Base-by-base conservation (phyloP, 2,113 vertebrate species). In the Ctenomys sociabilis region DNA sequence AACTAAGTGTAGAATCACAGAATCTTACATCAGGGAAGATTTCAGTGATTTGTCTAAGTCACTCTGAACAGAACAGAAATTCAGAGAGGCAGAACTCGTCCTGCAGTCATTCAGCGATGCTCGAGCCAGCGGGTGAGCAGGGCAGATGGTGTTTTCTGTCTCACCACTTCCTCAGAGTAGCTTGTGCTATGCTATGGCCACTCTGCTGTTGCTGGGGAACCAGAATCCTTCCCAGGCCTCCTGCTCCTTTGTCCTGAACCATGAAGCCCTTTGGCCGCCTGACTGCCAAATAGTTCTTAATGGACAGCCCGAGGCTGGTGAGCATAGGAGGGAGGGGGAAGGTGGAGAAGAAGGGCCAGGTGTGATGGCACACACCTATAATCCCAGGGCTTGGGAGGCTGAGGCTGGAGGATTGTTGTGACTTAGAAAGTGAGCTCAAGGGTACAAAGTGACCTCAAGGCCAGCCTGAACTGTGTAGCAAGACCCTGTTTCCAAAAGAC, bases 1-100 rank as follows among this genome's bases (percentile, higher is more conserved):
- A 85, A 94, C 40, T 87, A 86, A 87, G 88, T n/a, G 32, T 64
- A 14, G 75, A 95, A n/a, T 86, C 32, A 66, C 21, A 90, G 90
- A 92, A 83, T 94, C 84, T 92, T 95, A 88, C 21, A 90, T 12
- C 64, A 61, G 54, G 90, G 24, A 85, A 91, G 40, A 96, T 26
- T 32, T 43, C 75, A 95, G 40, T 77, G 28, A 68, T 95, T 95
- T 91, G 30, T 64, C 43, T 35, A 57, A 54, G 66, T 83, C 61
- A 57, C 52, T 85, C 52, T 90, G 85, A 28, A 37, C 87, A 83
- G 54, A 93, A 54, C 26, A 70, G 57, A 75, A 93, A 84, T 77
- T 90, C 32, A 78, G 61, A 94, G 64, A 73, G 82, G 66, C 92
- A 37, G 57, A 90, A 45, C 93, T 90, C 12, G 52, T 61, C 45